Conservation (phyloP, 2,797 vertebrate genomes). For the Rhinoraja longicauda region DNA sequence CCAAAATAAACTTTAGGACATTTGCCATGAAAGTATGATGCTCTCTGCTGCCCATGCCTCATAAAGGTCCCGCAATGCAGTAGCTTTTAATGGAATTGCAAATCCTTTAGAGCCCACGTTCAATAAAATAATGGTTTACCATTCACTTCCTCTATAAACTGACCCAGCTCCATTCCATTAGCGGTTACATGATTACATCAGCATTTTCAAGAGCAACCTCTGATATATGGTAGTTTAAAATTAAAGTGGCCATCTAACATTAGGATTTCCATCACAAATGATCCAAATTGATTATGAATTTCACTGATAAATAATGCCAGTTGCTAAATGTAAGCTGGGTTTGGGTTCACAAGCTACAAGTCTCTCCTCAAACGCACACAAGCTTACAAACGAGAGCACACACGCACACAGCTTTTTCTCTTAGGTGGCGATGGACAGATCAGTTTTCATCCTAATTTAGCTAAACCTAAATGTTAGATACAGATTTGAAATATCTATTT, state of each 20-base stretch:
- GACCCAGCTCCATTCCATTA: slow-evolving; percentile 8
- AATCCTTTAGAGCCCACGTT: not conserved
- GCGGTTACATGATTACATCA: not conserved
- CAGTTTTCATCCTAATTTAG: slow-evolving; percentile 3
- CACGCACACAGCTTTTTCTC: not conserved
- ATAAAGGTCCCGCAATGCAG: not conserved
- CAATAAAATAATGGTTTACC: not conserved
- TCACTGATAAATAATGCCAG: not conserved
- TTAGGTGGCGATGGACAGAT: not conserved
- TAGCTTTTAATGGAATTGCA: slow-evolving; percentile 36
- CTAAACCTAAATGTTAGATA: not conserved
- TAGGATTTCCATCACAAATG: not conserved
- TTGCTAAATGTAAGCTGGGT: not conserved
- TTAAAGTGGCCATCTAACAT: slow-evolving; percentile 23
- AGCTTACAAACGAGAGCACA: not conserved
- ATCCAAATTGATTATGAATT: not conserved
- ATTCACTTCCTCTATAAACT: not conserved
- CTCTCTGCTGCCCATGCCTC: slow-evolving; percentile 10
- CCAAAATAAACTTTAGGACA: not conserved
- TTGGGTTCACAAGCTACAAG: not conserved
- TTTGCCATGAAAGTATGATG: not conserved
- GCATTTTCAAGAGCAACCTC: not conserved
- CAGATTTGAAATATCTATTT: not conserved
- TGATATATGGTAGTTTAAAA: not conserved
- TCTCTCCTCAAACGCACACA: not conserved